Evolutionary conservation across 2,888 invertebrate genomes (phyloP).

Genomic region (Heterodera filipjevi): DNA sequence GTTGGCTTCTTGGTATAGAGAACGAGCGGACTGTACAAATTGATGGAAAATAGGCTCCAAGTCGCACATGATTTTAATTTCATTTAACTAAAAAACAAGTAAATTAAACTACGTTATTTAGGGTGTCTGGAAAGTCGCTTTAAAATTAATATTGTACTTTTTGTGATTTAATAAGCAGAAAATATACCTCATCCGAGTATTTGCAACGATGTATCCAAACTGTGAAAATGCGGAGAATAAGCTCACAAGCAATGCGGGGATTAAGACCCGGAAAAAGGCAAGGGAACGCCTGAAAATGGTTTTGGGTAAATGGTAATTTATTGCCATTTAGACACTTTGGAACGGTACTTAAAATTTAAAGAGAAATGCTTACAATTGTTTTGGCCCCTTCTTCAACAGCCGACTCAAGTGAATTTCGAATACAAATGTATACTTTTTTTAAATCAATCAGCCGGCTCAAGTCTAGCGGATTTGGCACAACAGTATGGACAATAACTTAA

Average conservation of each 20-base stretch:
- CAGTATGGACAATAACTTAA: slow-evolving; percentile 35
- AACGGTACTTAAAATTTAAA: not conserved
- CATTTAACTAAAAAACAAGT: slow-evolving; percentile 19
- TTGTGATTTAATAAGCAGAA: not conserved
- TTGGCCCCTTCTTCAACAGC: slow-evolving; percentile 33
- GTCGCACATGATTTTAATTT: slow-evolving; percentile 34
- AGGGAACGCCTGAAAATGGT: slow-evolving; percentile 29
- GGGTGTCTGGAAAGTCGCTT: not conserved
- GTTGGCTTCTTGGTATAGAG: slow-evolving; percentile 34
- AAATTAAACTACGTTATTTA: not conserved
- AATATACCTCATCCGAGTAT: slow-evolving; percentile 32
- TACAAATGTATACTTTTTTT: slow-evolving; percentile 26
- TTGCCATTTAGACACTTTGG: no score
- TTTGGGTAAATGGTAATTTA: no score
- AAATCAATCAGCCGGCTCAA: slow-evolving; percentile 26
- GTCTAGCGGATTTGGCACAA: slow-evolving; percentile 31
- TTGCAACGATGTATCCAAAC: slow-evolving; percentile 33
- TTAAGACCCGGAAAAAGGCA: slow-evolving; percentile 29
- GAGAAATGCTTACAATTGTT: slow-evolving; percentile 34
- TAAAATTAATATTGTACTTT: not conserved
- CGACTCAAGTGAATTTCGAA: slow-evolving; percentile 35
- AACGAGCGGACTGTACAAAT: slow-evolving; percentile 30
- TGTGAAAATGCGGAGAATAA: slow-evolving; percentile 35
- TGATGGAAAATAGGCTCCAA: slow-evolving; percentile 26
- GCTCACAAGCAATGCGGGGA: slow-evolving; percentile 27